Conservation (phyloP, 2,888 invertebrate species). For the Agrochola circellaris region DNA sequence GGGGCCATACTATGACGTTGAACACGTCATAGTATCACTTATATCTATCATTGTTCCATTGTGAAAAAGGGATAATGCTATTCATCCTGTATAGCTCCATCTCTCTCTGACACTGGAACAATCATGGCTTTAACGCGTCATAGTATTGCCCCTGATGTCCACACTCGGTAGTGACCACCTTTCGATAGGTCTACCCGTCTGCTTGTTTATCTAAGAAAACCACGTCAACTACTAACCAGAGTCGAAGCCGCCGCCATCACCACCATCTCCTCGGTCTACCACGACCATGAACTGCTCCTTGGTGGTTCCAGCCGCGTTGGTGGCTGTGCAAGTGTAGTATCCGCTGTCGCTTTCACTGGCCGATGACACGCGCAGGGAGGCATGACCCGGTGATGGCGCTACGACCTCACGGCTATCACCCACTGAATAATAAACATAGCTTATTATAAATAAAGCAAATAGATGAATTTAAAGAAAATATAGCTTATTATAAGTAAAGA, state of each 20-base stretch:
- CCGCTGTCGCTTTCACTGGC: slow-evolving; percentile 91
- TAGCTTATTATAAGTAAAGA: neutral
- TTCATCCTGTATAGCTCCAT: too few relatives aligned
- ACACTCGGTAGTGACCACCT: neutral
- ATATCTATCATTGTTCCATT: too few relatives aligned
- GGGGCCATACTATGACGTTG: too few relatives aligned
- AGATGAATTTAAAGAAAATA: too few relatives aligned
- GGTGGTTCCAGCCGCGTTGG: slow-evolving; percentile 91
- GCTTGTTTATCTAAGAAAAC: neutral
- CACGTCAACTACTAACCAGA: slow-evolving; percentile 23
- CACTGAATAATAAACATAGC: slow-evolving; percentile 29
- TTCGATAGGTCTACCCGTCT: too few relatives aligned
- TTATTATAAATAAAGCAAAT: too few relatives aligned
- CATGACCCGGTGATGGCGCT: slow-evolving; percentile 74
- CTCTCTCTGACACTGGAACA: too few relatives aligned
- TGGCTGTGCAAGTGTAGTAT: slow-evolving; percentile 93
- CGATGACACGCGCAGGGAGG: slow-evolving; percentile 77
- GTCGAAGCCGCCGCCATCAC: slow-evolving; percentile 52
- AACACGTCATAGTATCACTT: too few relatives aligned
- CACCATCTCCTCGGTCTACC: slow-evolving; percentile 84
- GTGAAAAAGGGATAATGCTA: too few relatives aligned
- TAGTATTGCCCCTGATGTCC: too few relatives aligned
- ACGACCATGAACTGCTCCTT: slow-evolving; percentile 92
- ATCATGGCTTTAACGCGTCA: too few relatives aligned
- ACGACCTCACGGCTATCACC: slow-evolving; percentile 74